Conservation (phyloP, 2,797 vertebrate species). For the Chaetodon trifasciatus region DNA sequence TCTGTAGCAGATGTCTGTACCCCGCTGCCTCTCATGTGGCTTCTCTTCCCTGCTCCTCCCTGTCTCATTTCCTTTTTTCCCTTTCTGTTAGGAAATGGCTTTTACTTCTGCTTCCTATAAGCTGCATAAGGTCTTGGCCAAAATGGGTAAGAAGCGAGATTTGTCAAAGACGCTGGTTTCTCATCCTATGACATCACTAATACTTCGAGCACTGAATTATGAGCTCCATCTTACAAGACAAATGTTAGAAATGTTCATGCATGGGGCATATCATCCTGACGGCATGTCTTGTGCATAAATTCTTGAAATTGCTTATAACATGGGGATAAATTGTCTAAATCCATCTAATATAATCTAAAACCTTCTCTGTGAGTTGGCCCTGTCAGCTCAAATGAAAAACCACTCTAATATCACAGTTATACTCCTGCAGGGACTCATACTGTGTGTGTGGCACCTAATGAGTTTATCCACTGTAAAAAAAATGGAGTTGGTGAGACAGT, state of each 20-base stretch:
- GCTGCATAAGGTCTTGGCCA: slow-evolving; percentile 30
- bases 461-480: slow-evolving; percentile 15
- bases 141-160: slow-evolving; percentile 30
- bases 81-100: slow-evolving; percentile 53
- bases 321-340: neutral
- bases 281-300: neutral
- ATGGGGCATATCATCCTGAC: neutral
- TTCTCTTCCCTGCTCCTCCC: slow-evolving; percentile 14
- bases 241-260: neutral
- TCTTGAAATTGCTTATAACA: neutral
- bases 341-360: neutral
- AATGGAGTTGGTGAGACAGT: neutral
- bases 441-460: neutral
- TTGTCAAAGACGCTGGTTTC: slow-evolving; percentile 27
- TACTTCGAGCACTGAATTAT: too few species aligned
- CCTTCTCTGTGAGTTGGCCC: neutral
- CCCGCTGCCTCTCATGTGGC: slow-evolving; percentile 3
- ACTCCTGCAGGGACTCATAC: slow-evolving; percentile 16
- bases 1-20: slow-evolving; percentile 6
- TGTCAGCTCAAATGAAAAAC: neutral
- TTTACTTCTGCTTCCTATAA: slow-evolving; percentile 58
- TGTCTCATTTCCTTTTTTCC: slow-evolving; percentile 47
- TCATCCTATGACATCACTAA: neutral
- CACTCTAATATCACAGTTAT: neutral
- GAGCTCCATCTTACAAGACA: neutral